phyloP scores from a whole-genome alignment of 2,888 invertebrate genomes.

The Drosophila mercatorum region DNA sequence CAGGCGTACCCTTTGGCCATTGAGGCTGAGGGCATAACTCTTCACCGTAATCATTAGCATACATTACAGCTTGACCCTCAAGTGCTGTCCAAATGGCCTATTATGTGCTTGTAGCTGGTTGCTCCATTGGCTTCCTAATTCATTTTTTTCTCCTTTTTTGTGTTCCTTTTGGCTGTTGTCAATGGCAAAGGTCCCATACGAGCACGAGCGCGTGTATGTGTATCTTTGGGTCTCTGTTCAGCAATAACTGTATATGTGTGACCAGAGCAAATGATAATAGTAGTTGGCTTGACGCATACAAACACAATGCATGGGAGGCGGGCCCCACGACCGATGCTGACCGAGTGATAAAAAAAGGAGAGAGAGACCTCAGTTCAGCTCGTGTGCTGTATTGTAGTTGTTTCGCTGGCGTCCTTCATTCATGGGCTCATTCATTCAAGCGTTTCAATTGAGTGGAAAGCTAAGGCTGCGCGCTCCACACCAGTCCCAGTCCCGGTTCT shows the following conservation, averaged over 20 bases:
- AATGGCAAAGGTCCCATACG: slow-evolving; percentile 36
- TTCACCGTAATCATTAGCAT: slow-evolving; percentile 74
- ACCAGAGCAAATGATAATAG: slow-evolving; percentile 64
- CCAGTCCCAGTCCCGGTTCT: slow-evolving; percentile 16
- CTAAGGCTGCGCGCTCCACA: slow-evolving; percentile 40
- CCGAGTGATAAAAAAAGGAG: slow-evolving; percentile 51
- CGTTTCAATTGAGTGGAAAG: slow-evolving; percentile 78
- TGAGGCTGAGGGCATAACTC: slow-evolving; percentile 41
- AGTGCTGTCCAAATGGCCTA: slow-evolving; percentile 72
- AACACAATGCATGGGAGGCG: slow-evolving; percentile 13
- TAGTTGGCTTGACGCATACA: slow-evolving; percentile 43
- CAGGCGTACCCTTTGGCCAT: slow-evolving; percentile 41
- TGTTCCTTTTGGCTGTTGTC: slow-evolving; percentile 24
- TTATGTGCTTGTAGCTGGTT: slow-evolving; percentile 69
- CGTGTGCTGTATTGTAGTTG: slow-evolving; percentile 46
- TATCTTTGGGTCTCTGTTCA: slow-evolving; percentile 38
- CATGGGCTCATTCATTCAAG: slow-evolving; percentile 66
- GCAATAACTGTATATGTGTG: slow-evolving; percentile 27
- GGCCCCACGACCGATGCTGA: slow-evolving; percentile 44
- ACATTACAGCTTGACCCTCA: slow-evolving; percentile 70
- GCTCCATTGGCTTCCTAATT: slow-evolving; percentile 64
- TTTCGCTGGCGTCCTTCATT: slow-evolving; percentile 55
- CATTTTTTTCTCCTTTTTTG: slow-evolving; percentile 25
- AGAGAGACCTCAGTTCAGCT: slow-evolving; percentile 14
- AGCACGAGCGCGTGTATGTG: slow-evolving; percentile 14